Base-by-base conservation (phyloP, 1,140 invertebrate genomes). In the Drosophila virilis region DNA sequence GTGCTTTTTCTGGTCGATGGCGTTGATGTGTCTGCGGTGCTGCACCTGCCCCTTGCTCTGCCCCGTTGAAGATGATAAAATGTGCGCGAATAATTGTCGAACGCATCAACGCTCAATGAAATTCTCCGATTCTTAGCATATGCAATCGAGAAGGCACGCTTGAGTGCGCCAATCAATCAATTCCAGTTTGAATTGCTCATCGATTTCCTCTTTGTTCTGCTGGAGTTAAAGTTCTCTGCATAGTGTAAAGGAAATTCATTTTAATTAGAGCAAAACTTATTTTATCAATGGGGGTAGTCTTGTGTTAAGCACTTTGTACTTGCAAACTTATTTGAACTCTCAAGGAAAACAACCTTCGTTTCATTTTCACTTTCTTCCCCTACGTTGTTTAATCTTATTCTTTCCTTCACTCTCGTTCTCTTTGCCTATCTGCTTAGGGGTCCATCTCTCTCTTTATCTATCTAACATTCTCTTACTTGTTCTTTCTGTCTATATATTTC, bases 31-130 rank as follows among this genome's bases (percentile, higher is more conserved):
- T 50, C 37, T 48, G 22, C 8, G 8, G 60, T 7, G 28, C 8
- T 33, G 43, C 15, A 13, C 8, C 35, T 43, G 46, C 4, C 22
- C 22, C 22, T 28, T 4, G 4, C 22, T 28, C 37, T 22, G 10
- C 33, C 43, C 7, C 37, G 1, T 58, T 72, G 75, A 62, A 50
- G 65, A 61, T 79, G 79, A 83, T 82, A 40, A 77, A 86, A 88
- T 82, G 78, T 65, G 72, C 68, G 82, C 82, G 76, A 86, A 84
- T 83, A 84, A 86, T 88, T 86, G 83, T 77, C 72, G 83, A 88
- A 61, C 50, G 75, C 71, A 82, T 67, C 61, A n/a, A n/a, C n/a
- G 60, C 65, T 73, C 77, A 77, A 80, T 79, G 77, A 77, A 50
- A 37, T 50, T 58, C 12, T 32, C 28, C 15, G 40, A 68, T 69